Evolutionary conservation across 2,113 vertebrate species (phyloP), one percentile per base, ranked within the genome.

Genomic region (Menidia beryllina): DNA sequence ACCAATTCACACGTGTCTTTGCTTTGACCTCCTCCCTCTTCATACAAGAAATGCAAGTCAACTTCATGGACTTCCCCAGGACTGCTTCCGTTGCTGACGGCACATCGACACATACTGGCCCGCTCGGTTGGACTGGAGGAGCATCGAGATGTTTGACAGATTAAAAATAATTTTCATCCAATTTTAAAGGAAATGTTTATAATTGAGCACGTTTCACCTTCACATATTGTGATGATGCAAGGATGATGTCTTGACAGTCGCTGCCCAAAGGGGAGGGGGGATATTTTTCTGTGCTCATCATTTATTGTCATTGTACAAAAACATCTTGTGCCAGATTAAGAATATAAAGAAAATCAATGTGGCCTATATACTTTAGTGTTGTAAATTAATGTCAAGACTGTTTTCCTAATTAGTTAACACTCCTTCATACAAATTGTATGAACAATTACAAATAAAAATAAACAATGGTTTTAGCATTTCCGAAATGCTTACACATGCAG

Each of bases 31-130:
- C 97, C 71, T 98, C 97, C 77, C 97, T 95, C 88, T 91, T 97
- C 95, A 98, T 92, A 80, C 98, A 99, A 81, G 93, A 95, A 87
- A 99, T 97, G 85, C 98, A 99, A 59, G 94, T 94, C 17, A 99
- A 89, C 87, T 94, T 97, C 95, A 95, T 98, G 78, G 89, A n/a
- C 0, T 15, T 88, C 15, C 96, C 96, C 63, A 96, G 85, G 21
- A 97, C 95, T 0, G 95, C 96, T 55, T 97, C 94, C 0, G 95
- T 97, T 55, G 93, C 95, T 0, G 97, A 97, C 1, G 93, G 92
- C 25, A 96, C 94, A 20, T 98, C 96, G 61, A 99, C 98, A 61
- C 98, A 99, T 69, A 99, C 97, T 0, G 94, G 87, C 75, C 84
- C 88, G 69, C 96, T 94, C 77, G 92, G 39, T 1, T 88, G 85